phyloP scores from a whole-genome alignment of 1,140 invertebrate genomes.

The Hycleus cichorii region DNA sequence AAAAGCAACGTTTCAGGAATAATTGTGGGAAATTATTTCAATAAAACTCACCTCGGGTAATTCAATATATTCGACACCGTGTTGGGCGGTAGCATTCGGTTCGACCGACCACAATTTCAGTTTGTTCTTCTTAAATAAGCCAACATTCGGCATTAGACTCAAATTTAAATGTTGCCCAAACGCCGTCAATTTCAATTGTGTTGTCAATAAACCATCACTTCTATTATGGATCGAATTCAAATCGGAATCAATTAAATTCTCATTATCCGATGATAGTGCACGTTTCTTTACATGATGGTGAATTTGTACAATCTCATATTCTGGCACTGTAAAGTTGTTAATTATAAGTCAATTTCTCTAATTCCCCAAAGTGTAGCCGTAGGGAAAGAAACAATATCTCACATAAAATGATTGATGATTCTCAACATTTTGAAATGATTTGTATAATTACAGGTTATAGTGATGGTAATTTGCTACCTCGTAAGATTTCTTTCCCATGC shows the following conservation, averaged over 20 bases:
- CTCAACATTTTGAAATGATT: too few relatives aligned
- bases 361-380: too few relatives aligned
- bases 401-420: too few relatives aligned
- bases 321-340: slow-evolving; percentile 47
- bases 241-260: slow-evolving; percentile 2
- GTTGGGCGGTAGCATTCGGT: slow-evolving; percentile 56
- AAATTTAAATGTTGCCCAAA: slow-evolving; percentile 68
- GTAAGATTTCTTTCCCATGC: too few relatives aligned
- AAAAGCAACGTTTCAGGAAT: too few relatives aligned
- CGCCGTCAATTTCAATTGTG: slow-evolving; percentile 63
- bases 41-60: slow-evolving; percentile 54
- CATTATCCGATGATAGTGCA: slow-evolving; percentile 18
- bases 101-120: slow-evolving; percentile 72
- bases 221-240: slow-evolving; percentile 8
- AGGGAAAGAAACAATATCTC: too few relatives aligned
- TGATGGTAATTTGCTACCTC: too few relatives aligned
- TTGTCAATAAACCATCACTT: slow-evolving; percentile 6
- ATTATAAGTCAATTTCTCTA: too few relatives aligned
- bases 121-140: slow-evolving; percentile 60
- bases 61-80: slow-evolving; percentile 70
- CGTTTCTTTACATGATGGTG: slow-evolving; percentile 31
- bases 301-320: slow-evolving; percentile 56
- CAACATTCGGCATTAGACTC: slow-evolving; percentile 62
- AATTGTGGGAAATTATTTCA: background rate
- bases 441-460: too few relatives aligned